phyloP scores from a whole-genome alignment of 2,113 vertebrate species.

The Amazona guildingii region DNA sequence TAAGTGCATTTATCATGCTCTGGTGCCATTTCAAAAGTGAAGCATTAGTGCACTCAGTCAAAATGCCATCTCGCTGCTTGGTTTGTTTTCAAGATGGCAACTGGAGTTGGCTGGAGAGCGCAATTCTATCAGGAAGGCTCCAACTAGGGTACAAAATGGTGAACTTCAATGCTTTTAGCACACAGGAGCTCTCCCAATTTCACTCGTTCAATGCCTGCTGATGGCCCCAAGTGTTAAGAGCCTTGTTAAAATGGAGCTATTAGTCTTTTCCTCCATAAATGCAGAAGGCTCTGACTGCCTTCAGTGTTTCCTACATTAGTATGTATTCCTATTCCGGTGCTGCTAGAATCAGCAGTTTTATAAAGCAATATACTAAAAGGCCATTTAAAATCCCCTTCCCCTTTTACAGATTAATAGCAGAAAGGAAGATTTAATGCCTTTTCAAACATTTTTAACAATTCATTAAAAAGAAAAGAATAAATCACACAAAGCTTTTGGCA shows the following conservation, averaged over 20 bases:
- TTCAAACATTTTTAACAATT: conserved; percentile 76
- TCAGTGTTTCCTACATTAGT: conserved; percentile 73
- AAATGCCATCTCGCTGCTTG: conserved; percentile 48
- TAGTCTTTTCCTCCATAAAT: conserved; percentile 74
- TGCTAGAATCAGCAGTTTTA: conserved; percentile 80
- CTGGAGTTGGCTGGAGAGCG: conserved; percentile 12
- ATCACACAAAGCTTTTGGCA: conserved; percentile 53
- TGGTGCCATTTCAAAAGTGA: conserved; percentile 49
- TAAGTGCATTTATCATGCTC: conserved; percentile 43
- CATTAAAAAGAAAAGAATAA: conserved; percentile 74
- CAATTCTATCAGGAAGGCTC: conserved; percentile 50
- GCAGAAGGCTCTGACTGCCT: conserved; percentile 62
- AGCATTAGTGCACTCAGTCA: conserved; percentile 60
- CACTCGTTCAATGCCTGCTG: conserved; percentile 69
- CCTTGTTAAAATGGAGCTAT: conserved; percentile 78
- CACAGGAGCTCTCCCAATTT: conserved; percentile 67
- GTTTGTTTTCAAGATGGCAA: conserved; percentile 57
- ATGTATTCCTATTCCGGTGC: conserved; percentile 68
- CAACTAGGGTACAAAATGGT: conserved; percentile 32
- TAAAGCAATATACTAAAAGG: conserved; percentile 78
- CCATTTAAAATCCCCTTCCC: conserved; percentile 70
- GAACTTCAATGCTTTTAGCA: conserved; percentile 75
- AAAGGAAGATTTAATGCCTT: conserved; percentile 73
- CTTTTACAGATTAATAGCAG: conserved; percentile 74
- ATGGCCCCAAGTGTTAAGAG: conserved; percentile 72